Base-by-base conservation (phyloP, 2,797 vertebrate genomes). In the Dendrocincla tyrannina region DNA sequence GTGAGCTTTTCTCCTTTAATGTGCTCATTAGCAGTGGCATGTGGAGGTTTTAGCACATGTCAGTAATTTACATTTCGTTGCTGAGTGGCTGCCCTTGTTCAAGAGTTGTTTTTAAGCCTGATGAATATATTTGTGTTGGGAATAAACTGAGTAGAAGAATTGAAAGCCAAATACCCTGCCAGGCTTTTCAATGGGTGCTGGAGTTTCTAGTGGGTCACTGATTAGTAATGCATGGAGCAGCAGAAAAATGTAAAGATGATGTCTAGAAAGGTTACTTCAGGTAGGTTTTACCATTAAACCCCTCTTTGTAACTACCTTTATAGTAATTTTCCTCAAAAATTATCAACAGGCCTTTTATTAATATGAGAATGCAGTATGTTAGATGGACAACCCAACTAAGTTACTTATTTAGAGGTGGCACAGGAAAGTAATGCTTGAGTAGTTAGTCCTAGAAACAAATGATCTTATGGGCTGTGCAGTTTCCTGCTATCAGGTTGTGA, bases 181-280 rank as follows among this genome's bases (percentile, higher is more conserved):
- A 98, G 96, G 97, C 98, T 98, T 98, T 98, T 98, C 97, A 98
- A 95, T 96, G 94, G 97, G 93, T 98, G 97, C 98, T 92, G 97
- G 97, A 98, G 98, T 98, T 98, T 98, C 98, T 98, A 97, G 98
- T 98, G 97, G 98, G 96, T 98, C 98, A 96, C 97, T 98, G 98
- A 99, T 99, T 98, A 99, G 95, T 95, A 96, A 98, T 97, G 98
- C 98, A 93, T 97, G 97, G 97, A 97, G 91, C 82, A 96, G 92
- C 97, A 98, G 97, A 95, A 91, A 97, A 98, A 98, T 97, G 97
- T 97, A 97, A 97, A 97, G 97, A 98, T 98, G 97, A 97, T 97
- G 96, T 92, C 96, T 98, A 97, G 95, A 89, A 95, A 95, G 97
- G 95, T 96, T 97, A 94, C 97, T 97, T 95, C 98, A 98, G 98